These are phyloP conservation scores for Nixonia krombeini DNA, from an alignment of 1,140 invertebrate species.

Conservation along the genomic window DNA sequence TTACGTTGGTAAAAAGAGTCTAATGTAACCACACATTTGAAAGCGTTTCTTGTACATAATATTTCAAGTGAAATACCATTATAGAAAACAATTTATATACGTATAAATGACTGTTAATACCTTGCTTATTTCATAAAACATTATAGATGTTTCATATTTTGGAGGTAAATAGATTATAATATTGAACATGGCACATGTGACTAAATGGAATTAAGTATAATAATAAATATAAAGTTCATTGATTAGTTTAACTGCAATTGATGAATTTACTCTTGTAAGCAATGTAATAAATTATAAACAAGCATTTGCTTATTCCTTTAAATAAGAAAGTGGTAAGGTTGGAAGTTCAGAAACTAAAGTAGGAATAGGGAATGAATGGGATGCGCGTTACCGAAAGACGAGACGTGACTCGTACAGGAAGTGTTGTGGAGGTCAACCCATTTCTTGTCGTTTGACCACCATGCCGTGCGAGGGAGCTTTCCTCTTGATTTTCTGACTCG, in stretches of 20 bases:
- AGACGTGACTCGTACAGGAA: constrained; percentile 68
- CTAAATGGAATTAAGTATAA: too few relatives aligned
- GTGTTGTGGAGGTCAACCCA: constrained; percentile 66
- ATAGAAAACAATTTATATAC: too few relatives aligned
- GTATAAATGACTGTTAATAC: too few relatives aligned
- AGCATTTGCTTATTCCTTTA: not conserved
- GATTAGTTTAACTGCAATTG: not conserved
- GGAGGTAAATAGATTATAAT: too few relatives aligned
- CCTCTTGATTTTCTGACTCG: constrained; percentile 64
- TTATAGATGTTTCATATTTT: too few relatives aligned
- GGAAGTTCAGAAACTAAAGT: constrained; percentile 4
- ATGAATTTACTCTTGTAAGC: not conserved
- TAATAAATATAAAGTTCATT: too few relatives aligned
- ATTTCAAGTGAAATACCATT: too few relatives aligned
- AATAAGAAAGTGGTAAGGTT: not conserved
- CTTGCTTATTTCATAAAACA: too few relatives aligned
- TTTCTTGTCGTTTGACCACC: constrained; percentile 63
- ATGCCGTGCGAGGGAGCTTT: constrained; percentile 60
- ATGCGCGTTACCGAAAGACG: constrained; percentile 66
- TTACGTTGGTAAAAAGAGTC: too few relatives aligned
- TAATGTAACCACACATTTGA: constrained; percentile 23
- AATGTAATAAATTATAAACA: constrained; percentile 1
- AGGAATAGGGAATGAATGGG: constrained; percentile 23
- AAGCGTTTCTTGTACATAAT: too few relatives aligned
- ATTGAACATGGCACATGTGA: too few relatives aligned